phyloP scores from a whole-genome alignment of 2,113 vertebrate species.

The Girardinichthys multiradiatus region DNA sequence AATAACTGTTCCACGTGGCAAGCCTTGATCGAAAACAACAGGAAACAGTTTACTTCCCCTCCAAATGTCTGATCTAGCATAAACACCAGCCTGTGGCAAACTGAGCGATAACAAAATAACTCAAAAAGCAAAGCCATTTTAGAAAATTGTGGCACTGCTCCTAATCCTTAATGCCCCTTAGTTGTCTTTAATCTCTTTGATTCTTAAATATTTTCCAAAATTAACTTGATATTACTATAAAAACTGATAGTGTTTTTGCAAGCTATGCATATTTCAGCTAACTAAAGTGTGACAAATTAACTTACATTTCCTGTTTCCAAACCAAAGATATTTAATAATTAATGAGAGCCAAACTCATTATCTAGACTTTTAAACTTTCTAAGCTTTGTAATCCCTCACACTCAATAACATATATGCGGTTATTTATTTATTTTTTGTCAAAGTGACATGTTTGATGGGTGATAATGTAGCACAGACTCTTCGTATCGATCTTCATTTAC shows the following conservation, averaged over 20 bases:
- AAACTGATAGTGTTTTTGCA: neutral
- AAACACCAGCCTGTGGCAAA: neutral
- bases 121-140: neutral
- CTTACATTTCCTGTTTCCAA: neutral
- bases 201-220: neutral
- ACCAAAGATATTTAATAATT: neutral
- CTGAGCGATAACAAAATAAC: neutral
- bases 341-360: neutral
- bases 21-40: slow-evolving; percentile 76
- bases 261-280: neutral
- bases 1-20: slow-evolving; percentile 84
- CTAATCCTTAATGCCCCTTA: no score
- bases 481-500: neutral
- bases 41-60: neutral
- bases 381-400: neutral
- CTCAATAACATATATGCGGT: neutral
- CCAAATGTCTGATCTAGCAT: neutral
- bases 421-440: neutral
- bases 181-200: neutral
- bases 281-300: neutral
- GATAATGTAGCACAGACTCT: neutral
- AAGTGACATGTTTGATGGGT: neutral
- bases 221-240: neutral
- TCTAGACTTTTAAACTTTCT: neutral
- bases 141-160: no score